Conservation (phyloP, 2,888 invertebrate genomes). For the Aphodius sticticus region DNA sequence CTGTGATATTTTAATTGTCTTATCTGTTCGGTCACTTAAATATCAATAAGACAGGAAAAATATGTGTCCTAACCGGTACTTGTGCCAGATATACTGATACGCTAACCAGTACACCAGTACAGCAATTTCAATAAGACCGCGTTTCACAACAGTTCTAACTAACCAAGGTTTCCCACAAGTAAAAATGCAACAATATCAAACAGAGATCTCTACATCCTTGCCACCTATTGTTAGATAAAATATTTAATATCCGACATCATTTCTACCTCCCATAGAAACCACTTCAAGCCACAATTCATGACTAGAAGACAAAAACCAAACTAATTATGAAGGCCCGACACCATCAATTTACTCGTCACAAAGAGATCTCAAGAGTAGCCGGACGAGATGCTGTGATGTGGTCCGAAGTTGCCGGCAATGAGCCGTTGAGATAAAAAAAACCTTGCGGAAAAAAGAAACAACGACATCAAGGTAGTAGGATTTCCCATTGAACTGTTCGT, state of each 20-base stretch:
- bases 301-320: background rate
- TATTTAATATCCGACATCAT: background rate
- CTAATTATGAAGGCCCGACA: background rate
- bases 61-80: background rate
- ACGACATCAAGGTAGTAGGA: background rate
- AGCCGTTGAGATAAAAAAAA: background rate
- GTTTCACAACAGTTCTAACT: background rate
- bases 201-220: background rate
- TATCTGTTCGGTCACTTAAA: background rate
- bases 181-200: background rate
- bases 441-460: slow-evolving; percentile 4
- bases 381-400: background rate
- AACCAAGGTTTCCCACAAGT: background rate
- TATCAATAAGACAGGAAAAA: background rate
- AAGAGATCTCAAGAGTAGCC: background rate
- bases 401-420: background rate
- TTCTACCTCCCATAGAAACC: no score
- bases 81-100: background rate
- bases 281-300: background rate
- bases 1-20: background rate
- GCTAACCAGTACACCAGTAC: background rate
- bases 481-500: background rate
- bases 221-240: background rate
- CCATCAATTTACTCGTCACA: background rate
- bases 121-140: background rate